A percentile compares a stretch with the other conserved stretches of the same genome.
These are phyloP conservation scores for Nilaparvata lugens DNA, from an alignment of 1,140 invertebrate genomes.

Conservation along the genomic window DNA sequence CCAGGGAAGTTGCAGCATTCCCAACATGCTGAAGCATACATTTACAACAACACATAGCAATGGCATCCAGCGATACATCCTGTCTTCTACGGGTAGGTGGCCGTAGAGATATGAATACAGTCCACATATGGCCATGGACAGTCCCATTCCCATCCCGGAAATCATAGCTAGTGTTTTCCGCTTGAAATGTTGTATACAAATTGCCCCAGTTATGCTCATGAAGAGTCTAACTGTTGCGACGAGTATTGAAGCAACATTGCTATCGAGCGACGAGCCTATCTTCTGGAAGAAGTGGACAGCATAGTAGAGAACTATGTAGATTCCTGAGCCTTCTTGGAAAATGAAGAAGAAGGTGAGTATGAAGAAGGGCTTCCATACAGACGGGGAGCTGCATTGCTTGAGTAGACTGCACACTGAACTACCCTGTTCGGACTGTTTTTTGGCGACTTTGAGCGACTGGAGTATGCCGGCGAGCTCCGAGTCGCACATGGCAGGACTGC, in stretches of 20 bases:
- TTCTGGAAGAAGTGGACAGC: constrained; percentile 58
- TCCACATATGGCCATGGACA: constrained; percentile 41
- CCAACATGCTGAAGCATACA: constrained; percentile 61
- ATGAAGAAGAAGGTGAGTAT: constrained; percentile 53
- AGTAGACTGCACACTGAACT: constrained; percentile 8
- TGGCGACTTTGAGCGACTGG: constrained; percentile 24
- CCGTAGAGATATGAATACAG: constrained; percentile 39
- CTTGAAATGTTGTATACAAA: constrained; percentile 58
- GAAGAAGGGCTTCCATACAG: constrained; percentile 51
- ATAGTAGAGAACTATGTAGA: constrained; percentile 69
- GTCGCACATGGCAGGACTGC: constrained; percentile 44
- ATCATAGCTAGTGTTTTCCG: constrained; percentile 54
- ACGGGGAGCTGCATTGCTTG: constrained; percentile 29
- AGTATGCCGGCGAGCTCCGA: constrained; percentile 46
- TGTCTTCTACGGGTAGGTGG: constrained; percentile 32
- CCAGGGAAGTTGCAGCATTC: constrained; percentile 62
- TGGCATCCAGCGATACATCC: constrained; percentile 45
- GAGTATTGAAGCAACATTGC: constrained; percentile 59
- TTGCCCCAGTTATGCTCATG: constrained; percentile 55
- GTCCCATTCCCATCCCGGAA: constrained; percentile 51
- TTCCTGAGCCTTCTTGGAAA: constrained; percentile 60
- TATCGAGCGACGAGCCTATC: constrained; percentile 53
- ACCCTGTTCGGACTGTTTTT: constrained; percentile 28
- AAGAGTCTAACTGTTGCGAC: constrained; percentile 57
- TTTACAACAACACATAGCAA: constrained; percentile 53